Evolutionary conservation across 2,113 vertebrate species (phyloP).

Genomic region (Accipiter cooperii): DNA sequence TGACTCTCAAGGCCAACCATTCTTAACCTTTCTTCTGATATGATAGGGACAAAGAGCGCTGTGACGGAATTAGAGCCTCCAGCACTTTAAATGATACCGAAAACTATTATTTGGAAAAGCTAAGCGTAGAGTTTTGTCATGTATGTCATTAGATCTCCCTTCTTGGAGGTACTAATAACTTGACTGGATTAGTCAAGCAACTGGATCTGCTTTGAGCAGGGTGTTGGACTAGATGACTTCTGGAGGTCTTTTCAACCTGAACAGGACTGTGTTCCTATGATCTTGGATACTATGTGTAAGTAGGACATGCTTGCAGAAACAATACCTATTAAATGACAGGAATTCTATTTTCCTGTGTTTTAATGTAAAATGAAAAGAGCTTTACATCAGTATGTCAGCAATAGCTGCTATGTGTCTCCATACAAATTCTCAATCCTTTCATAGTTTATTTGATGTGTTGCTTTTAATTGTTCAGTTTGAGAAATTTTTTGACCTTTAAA

Average conservation of each 20-base stretch:
- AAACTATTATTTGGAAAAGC: neutral
- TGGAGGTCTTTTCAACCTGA: neutral
- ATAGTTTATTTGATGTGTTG: neutral
- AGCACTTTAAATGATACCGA: neutral
- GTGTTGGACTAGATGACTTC: neutral
- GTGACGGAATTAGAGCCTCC: neutral
- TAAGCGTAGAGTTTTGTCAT: neutral
- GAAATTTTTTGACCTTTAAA: neutral
- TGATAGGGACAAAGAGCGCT: neutral
- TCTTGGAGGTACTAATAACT: neutral
- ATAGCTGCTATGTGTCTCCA: neutral
- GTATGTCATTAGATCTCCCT: neutral
- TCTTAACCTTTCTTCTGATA: neutral
- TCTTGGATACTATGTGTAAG: neutral
- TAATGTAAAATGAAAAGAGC: neutral
- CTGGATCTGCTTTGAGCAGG: neutral
- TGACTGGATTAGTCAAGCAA: neutral
- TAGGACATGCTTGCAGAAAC: neutral
- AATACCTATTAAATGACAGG: neutral
- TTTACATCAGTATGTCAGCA: neutral
- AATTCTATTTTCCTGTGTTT: neutral
- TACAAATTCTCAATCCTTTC: neutral
- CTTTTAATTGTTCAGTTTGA: slow-evolving; percentile 21
- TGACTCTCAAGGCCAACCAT: neutral
- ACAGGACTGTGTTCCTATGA: neutral